Evolutionary conservation across 2,888 invertebrate species (phyloP), one percentile per base, ranked within the genome.

Genomic region (Synergus japonicus): DNA sequence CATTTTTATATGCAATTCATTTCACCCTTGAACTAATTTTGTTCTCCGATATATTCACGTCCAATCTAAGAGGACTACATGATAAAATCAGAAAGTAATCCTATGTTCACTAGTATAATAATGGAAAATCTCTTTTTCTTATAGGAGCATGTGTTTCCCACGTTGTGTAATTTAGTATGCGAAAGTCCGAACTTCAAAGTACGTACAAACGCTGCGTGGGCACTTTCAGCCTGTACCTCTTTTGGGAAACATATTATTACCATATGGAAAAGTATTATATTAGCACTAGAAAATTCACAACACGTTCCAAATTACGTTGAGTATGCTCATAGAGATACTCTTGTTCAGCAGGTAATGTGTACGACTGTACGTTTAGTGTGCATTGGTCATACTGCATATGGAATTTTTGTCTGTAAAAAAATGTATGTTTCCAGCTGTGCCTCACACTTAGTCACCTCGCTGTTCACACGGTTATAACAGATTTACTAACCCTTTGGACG

Each of bases 161-260:
- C 94, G 13, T 92, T 97, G 7, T 95, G 94, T 82, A 93, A 93
- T 18, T 92, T 97, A 22, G 95, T 96, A 0, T 94, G 95, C 76
- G 94, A 95, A 82, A 97, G 96, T 91, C 94, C 95, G 79, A 98
- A 98, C 91, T 96, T 97, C 85, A 98, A 98, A 93, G 98, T 98
- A 8, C 95, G 98, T 46, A 97, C 97, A 81, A 97, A 96, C 92
- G 97, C 97, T 3, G 96, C 97, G 0, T 93, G 94, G 79, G 97
- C 97, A 0, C 91, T 98, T 81, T 94, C 94, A 13, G 94, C 94
- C 80, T 94, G 95, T n/a, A 89, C 90, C 58, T 91, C 92, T 1
- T 97, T 96, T 87, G 96, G 95, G 0, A 91, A 91, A 5, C 94
- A 95, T 84, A 96, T 94, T 87, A 89, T 93, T 0, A 85, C 87